A percentile compares a stretch with the other conserved stretches of the same genome.
phyloP scores from a whole-genome alignment of 2,113 vertebrate species.

The Zootoca vivipara region DNA sequence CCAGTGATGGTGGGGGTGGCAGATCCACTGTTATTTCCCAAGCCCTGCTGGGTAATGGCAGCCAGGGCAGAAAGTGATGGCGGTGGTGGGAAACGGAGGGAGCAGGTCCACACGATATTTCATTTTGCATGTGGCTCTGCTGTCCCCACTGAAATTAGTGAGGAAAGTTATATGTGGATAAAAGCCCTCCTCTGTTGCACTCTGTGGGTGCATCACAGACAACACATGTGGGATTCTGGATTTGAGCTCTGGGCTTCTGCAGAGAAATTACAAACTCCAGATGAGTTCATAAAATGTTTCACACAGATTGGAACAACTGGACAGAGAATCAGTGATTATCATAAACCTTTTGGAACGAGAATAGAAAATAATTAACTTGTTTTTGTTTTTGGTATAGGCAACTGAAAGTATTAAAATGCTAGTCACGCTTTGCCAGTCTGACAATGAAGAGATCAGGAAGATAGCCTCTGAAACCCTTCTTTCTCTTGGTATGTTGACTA shows the following conservation, averaged over 20 bases:
- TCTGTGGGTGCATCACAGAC: not conserved
- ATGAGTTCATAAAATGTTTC: not conserved
- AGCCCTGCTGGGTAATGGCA: not conserved
- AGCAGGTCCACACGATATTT: not conserved
- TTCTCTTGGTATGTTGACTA: conserved; percentile 85
- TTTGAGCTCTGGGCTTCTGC: not conserved
- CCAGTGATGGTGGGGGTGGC: not conserved
- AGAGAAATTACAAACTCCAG: not conserved
- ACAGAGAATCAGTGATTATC: not conserved
- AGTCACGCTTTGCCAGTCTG: conserved; percentile 87
- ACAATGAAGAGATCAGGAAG: conserved; percentile 89
- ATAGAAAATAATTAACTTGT: fast-evolving
- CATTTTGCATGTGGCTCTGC: not conserved
- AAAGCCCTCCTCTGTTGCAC: not conserved
- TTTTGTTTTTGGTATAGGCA: conserved; percentile 73
- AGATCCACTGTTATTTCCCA: not conserved
- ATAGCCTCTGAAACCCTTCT: conserved; percentile 92
- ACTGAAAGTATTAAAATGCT: conserved; percentile 91
- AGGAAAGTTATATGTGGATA: not conserved
- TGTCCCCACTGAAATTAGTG: not conserved
- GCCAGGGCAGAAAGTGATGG: not conserved
- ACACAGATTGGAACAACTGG: not conserved
- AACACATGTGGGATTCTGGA: not conserved
- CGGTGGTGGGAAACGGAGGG: not conserved
- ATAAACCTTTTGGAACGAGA: not conserved